Conservation (phyloP, 2,113 vertebrate genomes). For the Proterorhinus semilunaris region DNA sequence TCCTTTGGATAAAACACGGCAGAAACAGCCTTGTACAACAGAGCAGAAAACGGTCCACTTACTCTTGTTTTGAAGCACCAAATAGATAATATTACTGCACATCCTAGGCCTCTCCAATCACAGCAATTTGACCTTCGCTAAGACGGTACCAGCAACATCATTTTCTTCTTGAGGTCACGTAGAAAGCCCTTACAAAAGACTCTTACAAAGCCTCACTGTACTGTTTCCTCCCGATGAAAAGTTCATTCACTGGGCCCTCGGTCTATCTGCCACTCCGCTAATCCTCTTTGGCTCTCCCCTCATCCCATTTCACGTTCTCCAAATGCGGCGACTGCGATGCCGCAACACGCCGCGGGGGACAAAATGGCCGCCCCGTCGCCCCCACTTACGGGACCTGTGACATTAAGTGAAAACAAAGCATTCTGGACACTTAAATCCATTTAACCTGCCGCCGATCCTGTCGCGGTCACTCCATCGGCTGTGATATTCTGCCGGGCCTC, state of each 20-base stretch:
- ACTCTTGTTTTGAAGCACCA: too few relatives aligned
- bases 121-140: too few relatives aligned
- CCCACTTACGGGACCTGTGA: conserved; percentile 47
- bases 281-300: conserved; percentile 42
- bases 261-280: conserved; percentile 26
- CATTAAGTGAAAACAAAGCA: conserved; percentile 69
- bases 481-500: conserved; percentile 57
- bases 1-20: too few relatives aligned
- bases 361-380: conserved; percentile 49
- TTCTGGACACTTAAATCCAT: conserved; percentile 70
- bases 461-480: conserved; percentile 58
- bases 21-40: too few relatives aligned
- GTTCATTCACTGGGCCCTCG: conserved; percentile 32
- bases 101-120: too few relatives aligned
- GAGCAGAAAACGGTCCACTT: too few relatives aligned
- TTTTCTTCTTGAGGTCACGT: not conserved
- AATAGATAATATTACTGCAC: too few relatives aligned
- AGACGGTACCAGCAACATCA: too few relatives aligned
- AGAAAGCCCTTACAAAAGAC: conserved; percentile 15
- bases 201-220: conserved; percentile 18
- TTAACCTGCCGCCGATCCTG: conserved; percentile 60
- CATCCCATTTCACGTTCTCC: conserved; percentile 17
- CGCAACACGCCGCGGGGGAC: conserved; percentile 11
- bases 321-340: conserved; percentile 14
- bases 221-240: conserved; percentile 13